Evolutionary conservation across 2,888 invertebrate species (phyloP), one percentile per base, ranked within the genome.

Genomic region (Coenonympha arcania): DNA sequence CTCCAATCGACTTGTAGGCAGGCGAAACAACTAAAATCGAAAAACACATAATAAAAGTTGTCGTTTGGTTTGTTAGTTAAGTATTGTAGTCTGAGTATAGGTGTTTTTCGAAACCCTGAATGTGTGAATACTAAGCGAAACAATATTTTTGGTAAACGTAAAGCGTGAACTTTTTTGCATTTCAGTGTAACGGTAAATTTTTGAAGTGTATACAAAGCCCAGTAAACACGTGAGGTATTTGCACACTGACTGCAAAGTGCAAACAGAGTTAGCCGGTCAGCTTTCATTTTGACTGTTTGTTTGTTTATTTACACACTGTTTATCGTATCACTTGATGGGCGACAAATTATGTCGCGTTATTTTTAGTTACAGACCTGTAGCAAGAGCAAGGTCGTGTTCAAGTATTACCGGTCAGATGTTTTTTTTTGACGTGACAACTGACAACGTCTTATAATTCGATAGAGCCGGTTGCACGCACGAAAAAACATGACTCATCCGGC

Each of bases 391-490:
- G 48, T 48, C 48, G 28, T n/a, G 26, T 30, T 15, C 48, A 34
- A 42, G 42, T 48, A 42, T 36, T 42, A 42, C 42, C 42, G 28
- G 48, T 48, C 42, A 22, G 48, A 48, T 36, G 28, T 42, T 42
- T 42, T 13, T 18, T 20, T 34, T 26, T 36, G 34, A 41, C 26
- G n/a, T n/a, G n/a, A n/a, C n/a, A n/a, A n/a, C n/a, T n/a, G n/a
- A n/a, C n/a, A n/a, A n/a, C n/a, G n/a, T n/a, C n/a, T n/a, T n/a
- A n/a, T n/a, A n/a, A n/a, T n/a, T n/a, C n/a, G n/a, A n/a, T n/a
- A n/a, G n/a, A n/a, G n/a, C n/a, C n/a, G n/a, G n/a, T n/a, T n/a
- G n/a, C n/a, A n/a, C n/a, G n/a, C n/a, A n/a, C n/a, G n/a, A n/a
- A n/a, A n/a, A n/a, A n/a, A n/a, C n/a, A n/a, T n/a, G n/a, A n/a